A percentile compares a stretch with the other conserved stretches of the same genome.
These are phyloP conservation scores for Epinotia ramella DNA, from an alignment of 2,888 invertebrate species.

Conservation along the genomic window DNA sequence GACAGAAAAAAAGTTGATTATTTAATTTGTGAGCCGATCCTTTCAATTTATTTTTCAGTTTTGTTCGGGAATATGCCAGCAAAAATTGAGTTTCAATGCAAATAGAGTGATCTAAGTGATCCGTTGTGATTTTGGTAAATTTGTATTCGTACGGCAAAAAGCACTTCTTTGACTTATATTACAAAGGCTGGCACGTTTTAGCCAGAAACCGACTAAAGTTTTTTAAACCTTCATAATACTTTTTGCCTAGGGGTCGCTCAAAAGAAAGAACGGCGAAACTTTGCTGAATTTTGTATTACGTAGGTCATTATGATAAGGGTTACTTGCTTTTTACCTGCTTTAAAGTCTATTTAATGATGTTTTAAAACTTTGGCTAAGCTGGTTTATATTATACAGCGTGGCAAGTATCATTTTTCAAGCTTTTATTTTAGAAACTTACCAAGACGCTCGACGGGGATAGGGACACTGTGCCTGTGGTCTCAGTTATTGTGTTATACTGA, in stretches of 20 bases:
- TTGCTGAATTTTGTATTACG: constrained; percentile 46
- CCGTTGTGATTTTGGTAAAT: constrained; percentile 26
- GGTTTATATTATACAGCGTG: constrained; percentile 25
- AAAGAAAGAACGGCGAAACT: constrained; percentile 44
- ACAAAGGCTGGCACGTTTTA: constrained; percentile 36
- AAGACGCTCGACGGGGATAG: constrained; percentile 6
- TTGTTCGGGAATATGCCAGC: constrained; percentile 23
- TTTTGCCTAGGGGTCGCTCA: constrained; percentile 45
- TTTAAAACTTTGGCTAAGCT: constrained; percentile 35
- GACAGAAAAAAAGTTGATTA: constrained; percentile 37
- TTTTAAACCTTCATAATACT: constrained; percentile 44
- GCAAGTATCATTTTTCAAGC: constrained; percentile 31
- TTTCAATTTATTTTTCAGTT: constrained; percentile 34
- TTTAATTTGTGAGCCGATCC: constrained; percentile 32
- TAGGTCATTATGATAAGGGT: constrained; percentile 46
- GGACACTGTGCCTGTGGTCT: not conserved
- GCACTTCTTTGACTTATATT: constrained; percentile 23
- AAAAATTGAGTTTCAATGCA: constrained; percentile 24
- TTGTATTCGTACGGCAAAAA: constrained; percentile 17
- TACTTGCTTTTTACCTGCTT: constrained; percentile 44
- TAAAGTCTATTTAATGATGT: constrained; percentile 43
- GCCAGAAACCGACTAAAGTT: constrained; percentile 40
- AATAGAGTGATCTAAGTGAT: constrained; percentile 29
- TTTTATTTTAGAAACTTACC: constrained; percentile 24
- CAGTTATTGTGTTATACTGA: not conserved